Conservation (phyloP, 2,888 invertebrate genomes). For the Achlya flavicornis region DNA sequence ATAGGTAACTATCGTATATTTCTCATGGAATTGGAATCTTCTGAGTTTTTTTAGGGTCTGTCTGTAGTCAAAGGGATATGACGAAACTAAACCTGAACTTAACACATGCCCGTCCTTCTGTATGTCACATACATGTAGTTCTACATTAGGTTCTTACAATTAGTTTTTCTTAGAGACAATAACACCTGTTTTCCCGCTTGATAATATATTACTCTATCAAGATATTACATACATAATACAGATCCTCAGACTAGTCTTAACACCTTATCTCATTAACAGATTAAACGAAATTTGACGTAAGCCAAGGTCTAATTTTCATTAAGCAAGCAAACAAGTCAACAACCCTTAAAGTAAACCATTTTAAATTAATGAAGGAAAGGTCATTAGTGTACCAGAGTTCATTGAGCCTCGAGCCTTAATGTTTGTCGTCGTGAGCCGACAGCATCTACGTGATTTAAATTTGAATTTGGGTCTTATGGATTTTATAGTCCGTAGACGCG, state of each 20-base stretch:
- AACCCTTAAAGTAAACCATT: slow-evolving; percentile 3
- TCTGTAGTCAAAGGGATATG: too few species aligned
- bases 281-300: neutral
- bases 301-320: neutral
- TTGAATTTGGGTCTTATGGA: slow-evolving; percentile 2
- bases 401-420: neutral
- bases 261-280: neutral
- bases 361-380: slow-evolving; percentile 6
- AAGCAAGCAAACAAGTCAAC: slow-evolving; percentile 5
- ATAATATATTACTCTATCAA: too few species aligned
- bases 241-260: neutral
- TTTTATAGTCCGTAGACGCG: neutral
- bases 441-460: slow-evolving; percentile 11
- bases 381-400: slow-evolving; percentile 9
- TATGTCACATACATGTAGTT: too few species aligned
- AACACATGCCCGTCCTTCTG: too few species aligned
- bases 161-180: too few species aligned
- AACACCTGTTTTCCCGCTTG: too few species aligned
- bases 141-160: too few species aligned
- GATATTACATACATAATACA: neutral
- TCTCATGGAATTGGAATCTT: too few species aligned
- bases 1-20: too few species aligned
- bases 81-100: too few species aligned
- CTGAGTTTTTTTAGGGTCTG: too few species aligned
- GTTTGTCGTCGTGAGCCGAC: neutral